Percentiles rank a stretch among this genome's conserved stretches.
Evolutionary conservation across 2,113 vertebrate species (phyloP).

Genomic region (Callopanchax toddi): DNA sequence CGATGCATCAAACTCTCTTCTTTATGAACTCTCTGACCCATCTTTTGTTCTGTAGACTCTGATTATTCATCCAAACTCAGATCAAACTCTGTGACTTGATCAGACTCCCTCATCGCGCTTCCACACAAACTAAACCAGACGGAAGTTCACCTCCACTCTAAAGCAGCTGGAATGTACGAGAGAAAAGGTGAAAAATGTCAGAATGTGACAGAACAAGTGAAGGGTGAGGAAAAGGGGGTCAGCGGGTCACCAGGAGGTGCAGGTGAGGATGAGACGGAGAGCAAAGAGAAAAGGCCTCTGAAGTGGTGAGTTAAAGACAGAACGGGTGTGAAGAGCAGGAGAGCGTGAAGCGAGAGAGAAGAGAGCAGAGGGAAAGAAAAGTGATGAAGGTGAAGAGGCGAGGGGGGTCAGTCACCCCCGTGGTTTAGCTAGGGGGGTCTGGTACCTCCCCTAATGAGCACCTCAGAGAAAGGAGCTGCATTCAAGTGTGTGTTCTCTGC

Average conservation of each 20-base stretch:
- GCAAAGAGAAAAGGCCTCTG: background rate
- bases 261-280: background rate
- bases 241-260: background rate
- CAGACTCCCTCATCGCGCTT: no score
- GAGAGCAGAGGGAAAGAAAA: background rate
- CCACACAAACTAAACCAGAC: no score
- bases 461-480: slow-evolving; percentile 37
- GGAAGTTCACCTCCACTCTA: no score
- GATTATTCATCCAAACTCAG: no score
- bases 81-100: no score
- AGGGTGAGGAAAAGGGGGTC: background rate
- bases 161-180: no score
- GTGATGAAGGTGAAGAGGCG: background rate
- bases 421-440: slow-evolving; percentile 52
- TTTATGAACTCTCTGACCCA: no score
- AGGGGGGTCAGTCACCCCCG: slow-evolving; percentile 36
- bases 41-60: no score
- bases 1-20: no score
- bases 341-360: background rate
- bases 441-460: slow-evolving; percentile 57
- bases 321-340: no score
- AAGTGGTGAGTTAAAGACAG: background rate
- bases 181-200: no score
- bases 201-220: no score
- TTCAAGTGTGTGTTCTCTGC: background rate